These are phyloP conservation scores for Nasalis larvatus DNA, from an alignment of 2,113 vertebrate species.

Conservation along the genomic window DNA sequence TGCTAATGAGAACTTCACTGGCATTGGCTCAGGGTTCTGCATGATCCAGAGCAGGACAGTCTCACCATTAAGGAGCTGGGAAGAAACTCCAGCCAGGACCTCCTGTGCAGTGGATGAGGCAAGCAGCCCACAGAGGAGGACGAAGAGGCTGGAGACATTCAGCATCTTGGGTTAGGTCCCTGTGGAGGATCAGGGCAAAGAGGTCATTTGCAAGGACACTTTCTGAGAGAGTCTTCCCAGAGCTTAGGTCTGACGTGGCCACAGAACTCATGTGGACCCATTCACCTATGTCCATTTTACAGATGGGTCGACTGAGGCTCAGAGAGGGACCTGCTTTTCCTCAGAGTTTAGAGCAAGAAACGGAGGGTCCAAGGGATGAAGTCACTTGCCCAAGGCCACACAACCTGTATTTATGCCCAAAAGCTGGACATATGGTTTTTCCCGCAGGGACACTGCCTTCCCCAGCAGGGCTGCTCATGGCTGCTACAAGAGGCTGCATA, in stretches of 20 bases:
- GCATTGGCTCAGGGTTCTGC: background rate
- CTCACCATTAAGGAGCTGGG: background rate
- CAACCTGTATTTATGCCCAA: background rate
- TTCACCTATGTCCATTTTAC: background rate
- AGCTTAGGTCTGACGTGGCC: background rate
- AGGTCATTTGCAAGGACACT: background rate
- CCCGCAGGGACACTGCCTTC: background rate
- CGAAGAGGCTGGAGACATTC: background rate
- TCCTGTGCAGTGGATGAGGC: background rate
- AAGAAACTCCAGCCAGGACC: fast-evolving
- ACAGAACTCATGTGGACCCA: background rate
- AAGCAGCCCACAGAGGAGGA: background rate
- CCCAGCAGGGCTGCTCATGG: background rate
- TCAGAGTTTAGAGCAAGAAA: background rate
- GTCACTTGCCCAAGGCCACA: background rate
- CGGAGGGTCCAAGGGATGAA: background rate
- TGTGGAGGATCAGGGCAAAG: background rate
- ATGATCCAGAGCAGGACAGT: background rate
- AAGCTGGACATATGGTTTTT: background rate
- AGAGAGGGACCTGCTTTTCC: background rate
- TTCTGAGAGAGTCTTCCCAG: background rate
- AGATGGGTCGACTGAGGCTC: background rate
- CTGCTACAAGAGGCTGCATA: too few species aligned
- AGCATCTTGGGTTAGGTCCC: slow-evolving; percentile 7
- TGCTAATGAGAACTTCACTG: background rate